These are phyloP conservation scores for Apodemia mormo DNA, from an alignment of 2,888 invertebrate species.

Conservation along the genomic window DNA sequence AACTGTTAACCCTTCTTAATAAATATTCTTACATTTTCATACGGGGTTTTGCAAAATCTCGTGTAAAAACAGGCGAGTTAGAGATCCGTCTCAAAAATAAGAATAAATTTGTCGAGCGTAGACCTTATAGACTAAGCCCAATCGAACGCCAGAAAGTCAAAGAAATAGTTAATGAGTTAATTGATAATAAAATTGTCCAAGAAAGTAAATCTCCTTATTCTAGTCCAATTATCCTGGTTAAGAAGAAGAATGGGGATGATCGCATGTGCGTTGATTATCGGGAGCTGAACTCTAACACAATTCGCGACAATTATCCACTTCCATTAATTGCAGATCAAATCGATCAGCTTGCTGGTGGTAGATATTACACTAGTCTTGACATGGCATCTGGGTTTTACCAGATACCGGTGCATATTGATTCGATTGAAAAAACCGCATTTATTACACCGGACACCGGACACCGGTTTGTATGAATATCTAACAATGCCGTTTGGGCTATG, in stretches of 20 bases:
- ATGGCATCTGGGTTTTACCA: slow-evolving; percentile 39
- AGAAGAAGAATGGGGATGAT: slow-evolving; percentile 40
- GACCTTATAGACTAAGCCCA: slow-evolving; percentile 24
- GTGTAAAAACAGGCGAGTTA: slow-evolving; percentile 22
- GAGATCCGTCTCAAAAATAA: slow-evolving; percentile 27
- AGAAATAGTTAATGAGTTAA: slow-evolving; percentile 27
- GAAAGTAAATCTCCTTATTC: slow-evolving; percentile 33
- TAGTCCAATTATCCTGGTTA: slow-evolving; percentile 33
- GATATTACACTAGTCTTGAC: slow-evolving; percentile 32
- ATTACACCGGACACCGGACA: slow-evolving; percentile 40
- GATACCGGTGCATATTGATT: slow-evolving; percentile 29
- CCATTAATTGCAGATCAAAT: slow-evolving; percentile 39
- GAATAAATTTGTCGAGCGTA: slow-evolving; percentile 24
- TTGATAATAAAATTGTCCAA: slow-evolving; percentile 25
- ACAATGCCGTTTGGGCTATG: slow-evolving; percentile 27
- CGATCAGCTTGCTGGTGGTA: slow-evolving; percentile 32
- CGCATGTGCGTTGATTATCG: slow-evolving; percentile 41
- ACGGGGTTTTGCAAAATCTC: slow-evolving; percentile 22
- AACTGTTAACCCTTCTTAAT: slow-evolving; percentile 23
- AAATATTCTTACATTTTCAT: slow-evolving; percentile 26
- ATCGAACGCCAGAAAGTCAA: slow-evolving; percentile 30
- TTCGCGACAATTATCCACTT: slow-evolving; percentile 37
- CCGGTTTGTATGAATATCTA: slow-evolving; percentile 29
- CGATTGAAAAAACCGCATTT: slow-evolving; percentile 38
- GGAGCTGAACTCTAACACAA: slow-evolving; percentile 36